phyloP scores from a whole-genome alignment of 2,888 invertebrate species.

The Lycia hirtaria region DNA sequence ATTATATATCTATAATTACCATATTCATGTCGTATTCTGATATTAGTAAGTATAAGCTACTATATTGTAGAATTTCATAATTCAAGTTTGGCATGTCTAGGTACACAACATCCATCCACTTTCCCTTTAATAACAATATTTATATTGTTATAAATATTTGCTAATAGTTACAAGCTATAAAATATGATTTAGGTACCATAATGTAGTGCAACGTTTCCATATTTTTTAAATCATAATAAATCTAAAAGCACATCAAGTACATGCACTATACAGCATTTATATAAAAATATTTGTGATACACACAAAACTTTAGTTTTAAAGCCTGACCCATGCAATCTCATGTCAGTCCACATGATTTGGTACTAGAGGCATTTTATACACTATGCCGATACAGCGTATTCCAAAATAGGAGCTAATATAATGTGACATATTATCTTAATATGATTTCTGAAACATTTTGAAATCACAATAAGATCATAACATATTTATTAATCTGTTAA shows the following conservation, averaged over 20 bases:
- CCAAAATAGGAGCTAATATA: neutral
- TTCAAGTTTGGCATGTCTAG: too few relatives aligned
- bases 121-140: neutral
- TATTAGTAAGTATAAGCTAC: too few relatives aligned
- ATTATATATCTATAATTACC: too few relatives aligned
- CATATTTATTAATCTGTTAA: too few relatives aligned
- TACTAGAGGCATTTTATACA: neutral
- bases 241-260: conserved; percentile 61
- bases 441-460: too few relatives aligned
- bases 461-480: too few relatives aligned
- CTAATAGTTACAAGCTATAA: neutral
- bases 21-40: too few relatives aligned
- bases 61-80: too few relatives aligned
- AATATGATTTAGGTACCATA: neutral
- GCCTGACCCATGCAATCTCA: conserved; percentile 71
- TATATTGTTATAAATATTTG: neutral
- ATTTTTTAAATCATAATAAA: conserved; percentile 17
- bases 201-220: neutral
- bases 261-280: conserved; percentile 27
- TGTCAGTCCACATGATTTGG: conserved; percentile 7
- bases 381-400: neutral
- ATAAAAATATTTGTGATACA: conserved; percentile 41
- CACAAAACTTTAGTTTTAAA: conserved; percentile 67
- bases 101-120: too few relatives aligned
- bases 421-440: neutral